These are phyloP conservation scores for Helicoverpa assulta DNA, from an alignment of 2,888 invertebrate genomes.

Conservation along the genomic window DNA sequence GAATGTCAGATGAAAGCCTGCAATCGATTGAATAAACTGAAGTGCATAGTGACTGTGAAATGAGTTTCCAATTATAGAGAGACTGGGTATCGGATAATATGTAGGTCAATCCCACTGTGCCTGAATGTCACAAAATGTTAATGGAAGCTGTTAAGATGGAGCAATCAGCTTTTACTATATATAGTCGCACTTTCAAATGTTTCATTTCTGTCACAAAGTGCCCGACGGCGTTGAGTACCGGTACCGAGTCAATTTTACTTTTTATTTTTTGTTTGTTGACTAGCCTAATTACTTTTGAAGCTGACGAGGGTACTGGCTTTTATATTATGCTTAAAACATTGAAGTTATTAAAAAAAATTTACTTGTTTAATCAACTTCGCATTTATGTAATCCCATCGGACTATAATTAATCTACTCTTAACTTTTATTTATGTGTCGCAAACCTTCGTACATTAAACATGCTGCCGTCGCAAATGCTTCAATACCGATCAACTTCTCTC, in stretches of 20 bases:
- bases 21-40: constrained; percentile 39
- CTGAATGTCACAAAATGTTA: neutral
- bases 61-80: constrained; percentile 16
- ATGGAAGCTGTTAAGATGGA: neutral
- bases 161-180: neutral
- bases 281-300: constrained; percentile 21
- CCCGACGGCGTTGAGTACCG: neutral
- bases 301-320: neutral
- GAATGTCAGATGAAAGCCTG: constrained; percentile 35
- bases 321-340: too few relatives aligned
- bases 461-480: too few relatives aligned
- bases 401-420: too few relatives aligned
- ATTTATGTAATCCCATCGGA: neutral
- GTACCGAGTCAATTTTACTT: neutral
- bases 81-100: constrained; percentile 2
- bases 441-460: too few relatives aligned
- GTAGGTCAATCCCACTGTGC: constrained; percentile 12
- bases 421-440: too few relatives aligned
- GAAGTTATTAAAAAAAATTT: too few relatives aligned
- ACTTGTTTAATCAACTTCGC: too few relatives aligned
- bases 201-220: neutral
- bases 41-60: constrained; percentile 33
- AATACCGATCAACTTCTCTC: neutral
- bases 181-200: neutral
- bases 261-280: constrained; percentile 7